Base-by-base conservation (phyloP, 2,113 vertebrate genomes). In the Propithecus coquereli region DNA sequence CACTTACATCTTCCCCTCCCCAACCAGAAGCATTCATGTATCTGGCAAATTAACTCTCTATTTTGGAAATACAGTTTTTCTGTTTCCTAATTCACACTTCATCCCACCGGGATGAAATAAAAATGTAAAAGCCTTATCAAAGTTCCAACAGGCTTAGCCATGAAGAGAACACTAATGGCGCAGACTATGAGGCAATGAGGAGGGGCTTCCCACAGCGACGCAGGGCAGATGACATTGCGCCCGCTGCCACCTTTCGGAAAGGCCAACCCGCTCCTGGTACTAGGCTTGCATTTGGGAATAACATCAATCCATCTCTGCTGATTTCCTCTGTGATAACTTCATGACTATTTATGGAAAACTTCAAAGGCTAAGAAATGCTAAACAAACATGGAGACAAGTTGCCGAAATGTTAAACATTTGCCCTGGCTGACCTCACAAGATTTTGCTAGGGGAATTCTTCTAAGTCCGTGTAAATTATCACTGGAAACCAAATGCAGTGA, bases 331-430 rank as follows among this genome's bases (percentile, higher is more conserved):
- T 71, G 97, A 90, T 12, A 74, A 93, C 91, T 66, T 95, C 96
- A 94, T 94, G 94, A 95, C 97, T 98, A 97, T 97, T 96, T 96
- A 97, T 83, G 27, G 10, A 90, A 76, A 52, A 84, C 96, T 97
- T 96, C 93, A 93, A 97, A 98, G 94, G 88, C 96, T 94, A 92
- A 85, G 92, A 90, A 94, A 96, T 68, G 61, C 92, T 94, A 97
- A 93, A 95, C 68, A 97, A 96, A 97, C 94, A 91, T 10, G n/a
- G 87, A 97, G 93, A 94, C 94, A 95, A 87, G 80, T 84, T 83
- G 74, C 65, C 0, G 4, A 94, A 96, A 97, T 94, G 91, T 97
- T 94, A 83, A 96, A 83, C 93, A 94, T 92, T 68, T 84, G 86
- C 83, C 91, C 97, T 45, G 68, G 80, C 32, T 1, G 12, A 86